Base-by-base conservation (phyloP, 2,888 invertebrate genomes). In the Amphimallon solstitiale region DNA sequence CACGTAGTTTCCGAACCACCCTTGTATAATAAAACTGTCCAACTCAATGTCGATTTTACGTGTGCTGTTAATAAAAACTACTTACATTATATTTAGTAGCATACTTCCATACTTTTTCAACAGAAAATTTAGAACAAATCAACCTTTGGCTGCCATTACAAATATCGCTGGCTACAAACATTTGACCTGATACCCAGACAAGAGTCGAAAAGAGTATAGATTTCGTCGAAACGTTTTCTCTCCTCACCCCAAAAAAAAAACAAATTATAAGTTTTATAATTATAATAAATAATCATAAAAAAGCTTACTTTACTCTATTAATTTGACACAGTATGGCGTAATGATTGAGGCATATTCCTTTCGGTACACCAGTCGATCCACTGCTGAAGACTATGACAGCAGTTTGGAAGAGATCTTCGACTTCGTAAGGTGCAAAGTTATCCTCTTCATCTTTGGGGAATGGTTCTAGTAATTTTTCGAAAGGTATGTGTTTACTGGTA, bases 331-430 rank as follows among this genome's bases (percentile, higher is more conserved):
- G 34, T 14, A 59, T 37, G 17, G 15, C 10, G 40, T 52, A 56
- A 62, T 75, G 74, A 63, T 63, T 73, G 6, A 70, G 40, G 48
- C 71, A 71, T 12, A 75, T 73, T 12, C 70, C 75, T 68, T 75
- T 74, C 0, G 75, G 71, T 10, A 67, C 40, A 0, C 70, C 72
- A 14, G 70, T 68, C 0, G 68, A 65, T 15, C 68, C 69, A 46
- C 68, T 67, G 46, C 69, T 71, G 34, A 68, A 72, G 9, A 68
- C 51, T 17, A 70, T 65, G 2, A 63, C 21, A 7, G 66, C 68
- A 1, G 63, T 66, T 14, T 63, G 45, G 5, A 56, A 29, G 9
- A 68, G 12, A 37, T 52, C 15, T 10, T 68, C 49, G 1, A 49
- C 34, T 37, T 63, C 65, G 15, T 15, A 15, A 4, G 71, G 73